phyloP scores from a whole-genome alignment of 2,113 vertebrate species.

The Formicarius rufipectus region DNA sequence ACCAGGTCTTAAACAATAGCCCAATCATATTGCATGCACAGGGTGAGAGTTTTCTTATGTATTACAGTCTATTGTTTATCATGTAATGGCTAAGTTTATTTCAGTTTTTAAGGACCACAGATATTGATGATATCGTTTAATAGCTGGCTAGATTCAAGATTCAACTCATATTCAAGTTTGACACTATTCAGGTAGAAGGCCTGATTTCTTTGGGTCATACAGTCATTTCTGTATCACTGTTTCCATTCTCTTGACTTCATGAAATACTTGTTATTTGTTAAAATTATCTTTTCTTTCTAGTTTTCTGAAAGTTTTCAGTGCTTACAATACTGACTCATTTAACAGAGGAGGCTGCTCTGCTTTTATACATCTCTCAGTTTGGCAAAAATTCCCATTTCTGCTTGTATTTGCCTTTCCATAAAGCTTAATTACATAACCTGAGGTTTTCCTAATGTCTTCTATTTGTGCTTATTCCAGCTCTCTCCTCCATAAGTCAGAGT shows the following conservation, averaged over 20 bases:
- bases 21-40: neutral
- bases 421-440: neutral
- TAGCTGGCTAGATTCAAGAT: neutral
- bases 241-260: neutral
- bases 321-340: neutral
- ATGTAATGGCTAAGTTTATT: neutral
- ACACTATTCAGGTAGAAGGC: neutral
- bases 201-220: neutral
- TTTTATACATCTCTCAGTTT: neutral
- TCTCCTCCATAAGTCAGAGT: neutral
- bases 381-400: neutral
- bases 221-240: neutral
- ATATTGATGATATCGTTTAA: neutral
- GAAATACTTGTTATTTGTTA: neutral
- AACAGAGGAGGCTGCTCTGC: neutral
- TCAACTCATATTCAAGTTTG: neutral
- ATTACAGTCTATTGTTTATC: neutral
- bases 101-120: neutral
- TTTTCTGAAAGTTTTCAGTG: neutral
- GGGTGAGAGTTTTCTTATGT: neutral
- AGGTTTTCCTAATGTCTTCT: neutral
- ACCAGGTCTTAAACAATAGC: neutral
- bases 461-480: neutral
- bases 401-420: neutral
- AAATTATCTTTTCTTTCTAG: neutral